These are phyloP conservation scores for Nyleta sp. DNA, from an alignment of 2,888 invertebrate genomes.

Conservation along the genomic window DNA sequence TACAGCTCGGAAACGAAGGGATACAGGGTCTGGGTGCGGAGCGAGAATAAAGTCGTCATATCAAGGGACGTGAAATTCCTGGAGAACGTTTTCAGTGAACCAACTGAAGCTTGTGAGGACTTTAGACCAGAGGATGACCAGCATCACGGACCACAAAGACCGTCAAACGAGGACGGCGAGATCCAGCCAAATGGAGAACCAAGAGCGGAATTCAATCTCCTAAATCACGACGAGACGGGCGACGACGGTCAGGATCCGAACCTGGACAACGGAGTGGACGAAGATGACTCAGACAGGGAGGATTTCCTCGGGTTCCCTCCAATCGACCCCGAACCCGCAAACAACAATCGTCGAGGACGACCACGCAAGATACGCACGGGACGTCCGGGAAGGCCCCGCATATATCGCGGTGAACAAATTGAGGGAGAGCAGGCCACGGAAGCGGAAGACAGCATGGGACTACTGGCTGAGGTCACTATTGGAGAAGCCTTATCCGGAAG, in stretches of 20 bases:
- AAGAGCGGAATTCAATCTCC: neutral
- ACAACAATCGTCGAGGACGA: neutral
- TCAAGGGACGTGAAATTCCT: constrained; percentile 29
- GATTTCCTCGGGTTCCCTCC: neutral
- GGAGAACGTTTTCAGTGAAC: neutral
- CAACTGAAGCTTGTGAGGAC: neutral
- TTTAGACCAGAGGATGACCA: neutral
- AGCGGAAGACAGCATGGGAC: neutral
- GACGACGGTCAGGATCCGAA: neutral
- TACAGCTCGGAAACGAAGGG: constrained; percentile 24
- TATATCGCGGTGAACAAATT: neutral
- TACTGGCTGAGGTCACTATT: neutral
- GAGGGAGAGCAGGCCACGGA: neutral
- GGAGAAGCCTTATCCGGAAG: neutral
- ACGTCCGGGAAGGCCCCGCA: neutral
- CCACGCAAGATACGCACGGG: neutral
- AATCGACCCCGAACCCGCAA: neutral
- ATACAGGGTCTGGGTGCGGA: constrained; percentile 19
- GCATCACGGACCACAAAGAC: neutral
- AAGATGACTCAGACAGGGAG: neutral
- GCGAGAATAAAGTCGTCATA: constrained; percentile 2
- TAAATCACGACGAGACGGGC: neutral
- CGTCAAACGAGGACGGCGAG: neutral
- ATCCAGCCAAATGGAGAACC: neutral
- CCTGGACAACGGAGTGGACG: neutral